Percentiles rank a stretch among this genome's conserved stretches.
phyloP scores from a whole-genome alignment of 53 echinoderm and acorn worm genomes.

The Echinarachnius parma region DNA sequence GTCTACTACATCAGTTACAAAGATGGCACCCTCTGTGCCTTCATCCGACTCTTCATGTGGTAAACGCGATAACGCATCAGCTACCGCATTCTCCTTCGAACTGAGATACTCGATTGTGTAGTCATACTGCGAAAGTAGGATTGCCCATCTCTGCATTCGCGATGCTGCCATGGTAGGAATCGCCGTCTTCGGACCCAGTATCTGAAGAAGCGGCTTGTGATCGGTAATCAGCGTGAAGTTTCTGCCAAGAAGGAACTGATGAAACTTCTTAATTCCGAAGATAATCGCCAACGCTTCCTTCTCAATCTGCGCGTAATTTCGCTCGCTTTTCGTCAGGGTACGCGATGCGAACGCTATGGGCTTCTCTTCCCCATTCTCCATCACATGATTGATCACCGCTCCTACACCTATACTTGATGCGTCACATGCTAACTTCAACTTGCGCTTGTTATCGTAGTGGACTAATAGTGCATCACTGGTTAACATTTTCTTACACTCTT shows the following conservation, averaged over 20 bases:
- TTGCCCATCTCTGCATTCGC: constrained; percentile 49
- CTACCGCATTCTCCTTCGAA: too few species aligned
- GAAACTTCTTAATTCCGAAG: constrained; percentile 53
- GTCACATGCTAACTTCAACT: too few species aligned
- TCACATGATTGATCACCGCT: constrained; percentile 51
- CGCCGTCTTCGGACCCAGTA: constrained; percentile 44
- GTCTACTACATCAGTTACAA: too few species aligned
- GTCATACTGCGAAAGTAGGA: constrained; percentile 23
- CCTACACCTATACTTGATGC: constrained; percentile 51
- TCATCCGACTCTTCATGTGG: too few species aligned
- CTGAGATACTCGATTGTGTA: constrained; percentile 55
- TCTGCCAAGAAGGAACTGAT: constrained; percentile 55
- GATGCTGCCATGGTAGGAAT: constrained; percentile 44
- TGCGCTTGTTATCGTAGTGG: too few species aligned
- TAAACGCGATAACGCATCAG: too few species aligned
- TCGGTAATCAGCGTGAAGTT: constrained; percentile 42
- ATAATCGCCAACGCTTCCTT: constrained; percentile 56
- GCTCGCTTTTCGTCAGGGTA: constrained; percentile 36
- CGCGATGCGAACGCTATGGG: constrained; percentile 55
- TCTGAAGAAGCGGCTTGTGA: constrained; percentile 39
- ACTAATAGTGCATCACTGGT: too few species aligned
- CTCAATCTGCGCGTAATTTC: constrained; percentile 62
- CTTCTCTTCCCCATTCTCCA: constrained; percentile 53
- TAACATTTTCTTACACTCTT: too few species aligned
- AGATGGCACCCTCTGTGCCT: too few species aligned